A percentile compares a stretch with the other conserved stretches of the same genome.
Evolutionary conservation across 2,113 vertebrate species (phyloP).

Genomic region (Uropsilus gracilis): DNA sequence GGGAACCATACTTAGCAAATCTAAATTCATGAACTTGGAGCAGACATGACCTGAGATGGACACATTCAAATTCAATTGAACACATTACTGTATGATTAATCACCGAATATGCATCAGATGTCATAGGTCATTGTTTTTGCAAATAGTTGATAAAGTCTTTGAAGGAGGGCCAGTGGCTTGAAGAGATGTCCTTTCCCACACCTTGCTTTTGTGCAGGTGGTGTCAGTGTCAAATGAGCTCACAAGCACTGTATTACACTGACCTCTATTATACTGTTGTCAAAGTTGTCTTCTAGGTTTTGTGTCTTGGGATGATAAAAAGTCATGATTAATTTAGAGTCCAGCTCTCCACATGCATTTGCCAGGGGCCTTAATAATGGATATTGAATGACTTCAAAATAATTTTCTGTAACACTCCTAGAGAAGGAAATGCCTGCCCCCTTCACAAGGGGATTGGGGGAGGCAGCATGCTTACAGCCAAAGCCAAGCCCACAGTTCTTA

Average conservation of each 20-base stretch:
- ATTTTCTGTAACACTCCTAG: neutral
- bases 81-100: slow-evolving; percentile 20
- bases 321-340: slow-evolving; percentile 21
- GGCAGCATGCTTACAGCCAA: neutral
- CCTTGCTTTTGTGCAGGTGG: neutral
- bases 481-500: neutral
- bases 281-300: neutral
- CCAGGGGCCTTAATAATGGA: neutral
- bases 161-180: neutral
- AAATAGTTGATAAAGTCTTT: neutral
- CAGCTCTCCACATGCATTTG: neutral
- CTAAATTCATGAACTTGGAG: neutral
- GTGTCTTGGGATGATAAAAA: neutral
- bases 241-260: neutral
- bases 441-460: too few relatives aligned
- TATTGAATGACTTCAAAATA: neutral
- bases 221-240: neutral
- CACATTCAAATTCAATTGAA: neutral
- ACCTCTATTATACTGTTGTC: neutral
- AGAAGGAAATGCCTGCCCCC: neutral
- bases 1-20: neutral
- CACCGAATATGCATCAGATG: neutral
- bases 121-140: neutral
- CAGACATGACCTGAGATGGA: neutral
- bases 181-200: neutral